Percentiles rank a stretch among this genome's conserved stretches.
Evolutionary conservation across 2,797 vertebrate genomes (phyloP).

Genomic region (Pterois miles): DNA sequence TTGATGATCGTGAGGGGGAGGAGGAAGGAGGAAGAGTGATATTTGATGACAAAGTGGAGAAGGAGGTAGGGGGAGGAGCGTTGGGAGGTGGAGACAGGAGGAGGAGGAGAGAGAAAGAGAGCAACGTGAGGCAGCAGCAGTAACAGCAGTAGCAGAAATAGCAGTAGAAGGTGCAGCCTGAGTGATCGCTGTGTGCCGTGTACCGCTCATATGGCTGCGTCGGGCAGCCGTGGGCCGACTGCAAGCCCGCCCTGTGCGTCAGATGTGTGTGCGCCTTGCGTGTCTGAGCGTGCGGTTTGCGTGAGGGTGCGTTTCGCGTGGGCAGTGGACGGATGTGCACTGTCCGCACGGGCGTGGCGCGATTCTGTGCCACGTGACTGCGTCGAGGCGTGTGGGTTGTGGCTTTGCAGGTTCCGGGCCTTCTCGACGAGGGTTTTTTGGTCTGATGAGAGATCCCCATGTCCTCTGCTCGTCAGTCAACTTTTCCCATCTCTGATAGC

Average conservation of each 20-base stretch:
- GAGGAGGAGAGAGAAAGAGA: conserved; percentile 85
- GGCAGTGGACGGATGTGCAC: conserved; percentile 68
- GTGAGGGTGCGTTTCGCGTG: conserved; percentile 49
- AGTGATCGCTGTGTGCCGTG: conserved; percentile 72
- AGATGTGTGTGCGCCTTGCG: conserved; percentile 46
- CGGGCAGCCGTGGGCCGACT: conserved; percentile 48
- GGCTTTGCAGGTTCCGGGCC: conserved; percentile 62
- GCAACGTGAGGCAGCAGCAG: conserved; percentile 84
- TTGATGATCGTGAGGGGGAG: conserved; percentile 37
- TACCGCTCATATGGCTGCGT: conserved; percentile 51
- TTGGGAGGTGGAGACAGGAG: conserved; percentile 74
- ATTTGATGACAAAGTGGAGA: conserved; percentile 52
- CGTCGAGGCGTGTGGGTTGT: conserved; percentile 49
- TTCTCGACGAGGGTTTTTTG: conserved; percentile 70
- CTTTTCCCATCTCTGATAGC: conserved; percentile 67
- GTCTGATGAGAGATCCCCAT: conserved; percentile 82
- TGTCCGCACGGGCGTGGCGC: conserved; percentile 51
- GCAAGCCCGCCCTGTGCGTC: conserved; percentile 46
- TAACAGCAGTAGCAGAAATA: conserved; percentile 86
- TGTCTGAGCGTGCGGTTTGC: conserved; percentile 65
- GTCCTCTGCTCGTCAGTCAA: conserved; percentile 62
- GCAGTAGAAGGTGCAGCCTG: conserved; percentile 83
- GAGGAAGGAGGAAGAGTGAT: conserved; percentile 22
- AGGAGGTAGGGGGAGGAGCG: conserved; percentile 57
- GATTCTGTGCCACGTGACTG: conserved; percentile 35